Base-by-base conservation (phyloP, 2,888 invertebrate species). In the Rhamnusium bicolor region DNA sequence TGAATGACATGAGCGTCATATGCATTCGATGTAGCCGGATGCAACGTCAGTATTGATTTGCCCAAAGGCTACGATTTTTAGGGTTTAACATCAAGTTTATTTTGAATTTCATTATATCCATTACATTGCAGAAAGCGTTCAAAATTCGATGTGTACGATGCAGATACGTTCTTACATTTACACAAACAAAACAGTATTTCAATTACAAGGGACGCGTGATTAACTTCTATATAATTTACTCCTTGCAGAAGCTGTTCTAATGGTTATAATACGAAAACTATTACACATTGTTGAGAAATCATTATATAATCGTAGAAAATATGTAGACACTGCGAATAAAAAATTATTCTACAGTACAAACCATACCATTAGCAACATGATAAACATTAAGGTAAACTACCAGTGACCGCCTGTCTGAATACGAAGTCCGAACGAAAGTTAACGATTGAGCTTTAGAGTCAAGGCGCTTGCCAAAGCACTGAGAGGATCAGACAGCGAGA, bases 1-100 rank as follows among this genome's bases (percentile, higher is more conserved):
- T 80, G 79, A 79, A 80, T 81, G 80, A 83, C 79, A 78, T 63
- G 74, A 75, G 79, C 82, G 83, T 83, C 83, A 84, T 83, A 79
- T 83, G 84, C 82, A 80, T 79, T 79, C 77, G 79, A 82, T 80
- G 79, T 80, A 80, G 81, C 82, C 81, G 83, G 84, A 84, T 84
- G 81, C 80, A 84, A 80, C 83, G 84, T 85, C 84, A 85, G 85
- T 83, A 81, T 82, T 84, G 83, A 83, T 84, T 81, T 82, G 80
- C 77, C 84, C 81, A 76, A 77, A 76, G 81, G 83, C 81, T 69
- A 76, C 79, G 75, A 79, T 82, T 80, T 84, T 82, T 83, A 79
- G 77, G 82, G 79, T 81, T 81, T 81, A 71, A 79, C 76, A 80
- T 74, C 58, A 74, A 78, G 81, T 80, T 77, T 80, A 79, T 82